Conservation (phyloP, 2,113 vertebrate genomes). For the Hippopotamus amphibius region DNA sequence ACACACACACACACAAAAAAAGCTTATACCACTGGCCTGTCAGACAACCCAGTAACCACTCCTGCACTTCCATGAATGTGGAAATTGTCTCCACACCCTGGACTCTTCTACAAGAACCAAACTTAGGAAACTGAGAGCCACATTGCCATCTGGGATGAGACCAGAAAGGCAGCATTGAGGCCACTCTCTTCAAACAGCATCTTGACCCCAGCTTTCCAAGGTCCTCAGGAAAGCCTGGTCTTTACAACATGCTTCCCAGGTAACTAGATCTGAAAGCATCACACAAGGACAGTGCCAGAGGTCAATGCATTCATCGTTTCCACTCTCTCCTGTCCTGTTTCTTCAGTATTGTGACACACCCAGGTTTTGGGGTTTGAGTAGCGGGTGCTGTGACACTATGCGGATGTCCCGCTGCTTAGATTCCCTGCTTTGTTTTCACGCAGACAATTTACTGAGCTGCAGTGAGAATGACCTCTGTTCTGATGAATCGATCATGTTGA, state of each 20-base stretch:
- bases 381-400: fast-evolving
- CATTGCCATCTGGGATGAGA: fast-evolving
- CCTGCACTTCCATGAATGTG: fast-evolving
- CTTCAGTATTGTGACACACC: too few relatives aligned
- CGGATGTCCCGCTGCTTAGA: background rate
- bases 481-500: background rate
- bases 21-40: fast-evolving
- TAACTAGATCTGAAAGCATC: background rate
- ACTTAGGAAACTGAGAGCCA: background rate
- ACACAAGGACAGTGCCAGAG: fast-evolving
- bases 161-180: fast-evolving
- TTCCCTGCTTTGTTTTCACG: background rate
- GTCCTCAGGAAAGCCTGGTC: background rate
- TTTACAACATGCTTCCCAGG: fast-evolving
- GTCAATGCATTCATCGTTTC: fast-evolving
- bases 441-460: background rate
- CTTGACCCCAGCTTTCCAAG: background rate
- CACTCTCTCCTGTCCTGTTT: fast-evolving
- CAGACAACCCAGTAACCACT: too few relatives aligned
- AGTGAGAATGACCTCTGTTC: background rate
- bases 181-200: fast-evolving
- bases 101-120: background rate
- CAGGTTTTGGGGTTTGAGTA: background rate
- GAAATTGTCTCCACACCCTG: fast-evolving
- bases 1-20: background rate